These are phyloP conservation scores for Acanthosepion esculentum DNA, from an alignment of 2,888 invertebrate species.

Conservation along the genomic window DNA sequence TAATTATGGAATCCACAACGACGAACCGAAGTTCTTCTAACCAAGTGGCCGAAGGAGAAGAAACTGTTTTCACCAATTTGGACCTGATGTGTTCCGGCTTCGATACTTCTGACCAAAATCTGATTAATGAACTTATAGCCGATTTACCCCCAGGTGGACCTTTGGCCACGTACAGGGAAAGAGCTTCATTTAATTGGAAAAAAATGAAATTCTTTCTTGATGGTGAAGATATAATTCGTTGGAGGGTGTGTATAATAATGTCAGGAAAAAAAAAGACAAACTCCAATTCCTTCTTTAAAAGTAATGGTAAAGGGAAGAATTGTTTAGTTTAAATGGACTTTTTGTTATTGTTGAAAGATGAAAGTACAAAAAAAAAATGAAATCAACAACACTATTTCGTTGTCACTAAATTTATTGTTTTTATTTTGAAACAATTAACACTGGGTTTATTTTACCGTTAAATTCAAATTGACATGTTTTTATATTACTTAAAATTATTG, in stretches of 20 bases:
- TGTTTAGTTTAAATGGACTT: too few species aligned
- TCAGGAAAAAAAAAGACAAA: too few species aligned
- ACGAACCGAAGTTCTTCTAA: background rate
- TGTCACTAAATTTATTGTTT: too few species aligned
- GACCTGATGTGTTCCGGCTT: background rate
- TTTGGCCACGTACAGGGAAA: conserved; percentile 85
- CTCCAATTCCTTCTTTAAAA: too few species aligned
- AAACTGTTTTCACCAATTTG: background rate
- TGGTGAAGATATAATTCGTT: conserved; percentile 83
- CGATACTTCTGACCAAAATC: background rate
- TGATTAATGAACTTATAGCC: conserved; percentile 45
- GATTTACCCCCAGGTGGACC: conserved; percentile 80
- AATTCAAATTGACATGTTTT: too few species aligned
- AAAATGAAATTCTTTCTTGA: conserved; percentile 86
- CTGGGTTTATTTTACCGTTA: too few species aligned
- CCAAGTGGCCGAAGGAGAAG: background rate
- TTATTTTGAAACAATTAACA: too few species aligned
- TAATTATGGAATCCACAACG: background rate
- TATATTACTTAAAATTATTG: too few species aligned
- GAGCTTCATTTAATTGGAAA: conserved; percentile 91
- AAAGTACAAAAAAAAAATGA: too few species aligned
- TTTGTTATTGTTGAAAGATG: too few species aligned
- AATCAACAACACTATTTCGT: too few species aligned
- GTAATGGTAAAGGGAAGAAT: too few species aligned
- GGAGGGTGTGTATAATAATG: conserved; percentile 80